phyloP scores from a whole-genome alignment of 1,140 invertebrate species.

The Sycobia sp. region DNA sequence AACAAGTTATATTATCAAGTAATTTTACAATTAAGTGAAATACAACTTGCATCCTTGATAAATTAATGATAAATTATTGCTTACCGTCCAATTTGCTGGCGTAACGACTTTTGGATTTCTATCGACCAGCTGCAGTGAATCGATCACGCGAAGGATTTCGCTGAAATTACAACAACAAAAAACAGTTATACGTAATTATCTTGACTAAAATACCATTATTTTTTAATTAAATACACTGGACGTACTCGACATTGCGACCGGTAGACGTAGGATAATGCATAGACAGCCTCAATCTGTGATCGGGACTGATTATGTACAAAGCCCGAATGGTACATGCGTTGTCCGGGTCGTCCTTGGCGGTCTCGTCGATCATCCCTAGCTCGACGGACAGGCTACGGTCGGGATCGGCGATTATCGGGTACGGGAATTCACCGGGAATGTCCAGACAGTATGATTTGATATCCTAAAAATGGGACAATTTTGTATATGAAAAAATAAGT shows the following conservation, averaged over 20 bases:
- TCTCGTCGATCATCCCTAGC: slow-evolving; percentile 83
- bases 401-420: slow-evolving; percentile 86
- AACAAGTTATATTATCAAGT: too few relatives aligned
- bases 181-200: too few relatives aligned
- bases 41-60: too few relatives aligned
- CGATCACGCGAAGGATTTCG: slow-evolving; percentile 87
- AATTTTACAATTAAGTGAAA: too few relatives aligned
- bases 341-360: slow-evolving; percentile 69
- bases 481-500: too few relatives aligned
- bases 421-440: slow-evolving; percentile 75
- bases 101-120: slow-evolving; percentile 75
- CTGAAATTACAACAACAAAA: slow-evolving; percentile 65
- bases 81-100: slow-evolving; percentile 86
- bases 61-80: too few relatives aligned
- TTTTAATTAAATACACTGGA: slow-evolving; percentile 40
- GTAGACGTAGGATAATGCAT: slow-evolving; percentile 91
- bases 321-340: slow-evolving; percentile 78
- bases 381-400: slow-evolving; percentile 76
- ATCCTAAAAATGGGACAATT: slow-evolving; percentile 62
- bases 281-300: slow-evolving; percentile 82
- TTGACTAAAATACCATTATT: too few relatives aligned
- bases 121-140: slow-evolving; percentile 85
- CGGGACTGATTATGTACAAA: slow-evolving; percentile 86
- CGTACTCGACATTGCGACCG: slow-evolving; percentile 90
- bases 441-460: slow-evolving; percentile 77